These are phyloP conservation scores for Sciaenops ocellatus DNA, from an alignment of 2,797 vertebrate genomes.

Conservation along the genomic window DNA sequence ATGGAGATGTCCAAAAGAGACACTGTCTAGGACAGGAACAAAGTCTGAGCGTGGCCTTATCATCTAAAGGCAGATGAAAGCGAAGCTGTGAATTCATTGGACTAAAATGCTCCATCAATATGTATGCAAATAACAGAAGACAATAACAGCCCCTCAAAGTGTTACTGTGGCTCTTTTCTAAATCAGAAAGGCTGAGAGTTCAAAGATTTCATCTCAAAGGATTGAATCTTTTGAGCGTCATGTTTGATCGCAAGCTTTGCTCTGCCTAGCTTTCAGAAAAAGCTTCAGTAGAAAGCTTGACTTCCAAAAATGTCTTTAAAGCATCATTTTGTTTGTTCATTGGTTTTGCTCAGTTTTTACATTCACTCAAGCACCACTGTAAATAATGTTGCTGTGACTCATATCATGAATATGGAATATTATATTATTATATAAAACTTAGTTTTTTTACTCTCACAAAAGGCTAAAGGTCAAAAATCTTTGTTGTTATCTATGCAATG, in stretches of 20 bases:
- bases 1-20: slow-evolving; percentile 76
- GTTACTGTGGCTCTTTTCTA: slow-evolving; percentile 34
- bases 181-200: slow-evolving; percentile 56
- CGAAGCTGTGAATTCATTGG: slow-evolving; percentile 55
- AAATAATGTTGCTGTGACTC: not conserved
- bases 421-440: no score
- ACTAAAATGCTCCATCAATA: slow-evolving; percentile 67
- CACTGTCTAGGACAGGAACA: slow-evolving; percentile 56
- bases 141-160: slow-evolving; percentile 62
- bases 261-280: slow-evolving; percentile 28
- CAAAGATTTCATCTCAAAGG: slow-evolving; percentile 65
- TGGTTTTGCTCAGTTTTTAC: slow-evolving; percentile 4
- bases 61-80: slow-evolving; percentile 75
- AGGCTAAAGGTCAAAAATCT: not conserved
- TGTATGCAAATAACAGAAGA: slow-evolving; percentile 69
- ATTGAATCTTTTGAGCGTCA: slow-evolving; percentile 42
- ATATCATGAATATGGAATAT: not conserved
- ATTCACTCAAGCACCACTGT: not conserved
- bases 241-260: slow-evolving; percentile 50
- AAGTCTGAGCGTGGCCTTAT: slow-evolving; percentile 65
- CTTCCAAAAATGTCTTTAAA: slow-evolving; percentile 34
- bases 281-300: slow-evolving; percentile 19
- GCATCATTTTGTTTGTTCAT: not conserved
- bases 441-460: not conserved
- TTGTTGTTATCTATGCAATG: not conserved